Evolutionary conservation across 2,797 vertebrate genomes (phyloP), one percentile per base, ranked within the genome.

Genomic region (Aphelocoma californica): DNA sequence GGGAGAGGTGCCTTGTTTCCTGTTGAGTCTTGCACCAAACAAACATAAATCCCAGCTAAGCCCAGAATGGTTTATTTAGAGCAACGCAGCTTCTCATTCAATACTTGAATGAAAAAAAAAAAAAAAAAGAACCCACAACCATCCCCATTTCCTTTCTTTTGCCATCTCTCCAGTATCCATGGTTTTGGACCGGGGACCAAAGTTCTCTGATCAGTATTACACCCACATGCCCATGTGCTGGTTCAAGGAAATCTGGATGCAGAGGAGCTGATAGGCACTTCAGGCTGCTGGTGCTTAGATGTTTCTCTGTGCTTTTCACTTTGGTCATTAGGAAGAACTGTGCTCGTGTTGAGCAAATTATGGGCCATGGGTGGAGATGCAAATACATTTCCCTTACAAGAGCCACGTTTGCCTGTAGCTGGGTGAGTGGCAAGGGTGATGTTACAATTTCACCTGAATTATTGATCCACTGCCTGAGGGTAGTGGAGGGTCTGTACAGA

Each of bases 101-200:
- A 69, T 91, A 97, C 92, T 95, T 94, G 92, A 96, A 93, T 44
- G 69, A 14, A 26, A 69, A 47, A 50, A 17, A n/a, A 6, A 40
- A 15, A 53, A 42, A 15, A 53, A 40, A 17, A n/a, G 5, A 65
- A 12, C 11, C 6, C 2, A 3, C 25, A 62, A 2, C 62, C 9
- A 1, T 91, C 64, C 57, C 38, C 21, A 14, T 73, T 77, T 90
- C 45, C 31, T 28, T 23, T 80, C 53, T 72, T 64, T 77, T 24
- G 26, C 65, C 69, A 24, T 65, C 48, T 78, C 65, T 92, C 40
- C 21, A 4, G n/a, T 78, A 31, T 85, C 50, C 21, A 2, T 65
- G 54, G 16, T 77, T 95, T 94, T 86, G 80, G 69, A 88, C 56
- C 81, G 57, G 58, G 81, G 84, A 95, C 88, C 86, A 93, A 85